These are phyloP conservation scores for Marmota flaviventris DNA, from an alignment of 2,113 vertebrate genomes.

Conservation along the genomic window DNA sequence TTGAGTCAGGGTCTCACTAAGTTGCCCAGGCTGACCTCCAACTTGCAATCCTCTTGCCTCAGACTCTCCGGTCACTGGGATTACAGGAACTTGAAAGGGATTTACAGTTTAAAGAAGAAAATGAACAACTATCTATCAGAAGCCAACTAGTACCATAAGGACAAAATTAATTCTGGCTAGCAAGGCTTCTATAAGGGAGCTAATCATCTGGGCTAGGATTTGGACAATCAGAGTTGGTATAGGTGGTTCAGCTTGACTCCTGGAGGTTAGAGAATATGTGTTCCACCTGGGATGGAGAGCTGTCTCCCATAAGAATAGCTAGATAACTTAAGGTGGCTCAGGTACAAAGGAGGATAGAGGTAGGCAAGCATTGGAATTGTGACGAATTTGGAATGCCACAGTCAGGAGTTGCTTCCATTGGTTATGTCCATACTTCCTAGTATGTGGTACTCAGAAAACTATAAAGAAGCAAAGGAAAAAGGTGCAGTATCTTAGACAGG, in stretches of 20 bases:
- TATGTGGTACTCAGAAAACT: not conserved
- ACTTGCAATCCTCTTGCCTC: too few species aligned
- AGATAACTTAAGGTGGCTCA: not conserved
- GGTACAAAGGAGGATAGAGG: not conserved
- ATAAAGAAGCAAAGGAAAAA: not conserved
- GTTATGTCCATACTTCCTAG: not conserved
- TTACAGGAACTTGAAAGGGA: too few species aligned
- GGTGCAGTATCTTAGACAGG: not conserved
- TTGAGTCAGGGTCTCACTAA: too few species aligned
- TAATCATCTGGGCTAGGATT: not conserved
- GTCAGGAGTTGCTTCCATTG: not conserved
- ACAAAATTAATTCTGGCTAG: not conserved
- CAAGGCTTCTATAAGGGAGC: not conserved
- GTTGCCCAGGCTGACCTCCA: too few species aligned
- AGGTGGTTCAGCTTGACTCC: not conserved
- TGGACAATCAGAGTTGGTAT: not conserved
- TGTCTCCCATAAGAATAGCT: not conserved
- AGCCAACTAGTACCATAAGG: not conserved
- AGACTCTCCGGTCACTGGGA: too few species aligned
- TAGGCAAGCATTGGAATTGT: not conserved
- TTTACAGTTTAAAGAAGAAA: not conserved
- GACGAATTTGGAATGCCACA: not conserved
- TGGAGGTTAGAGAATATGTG: not conserved
- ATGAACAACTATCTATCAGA: not conserved
- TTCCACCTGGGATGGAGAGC: not conserved